phyloP scores from a whole-genome alignment of 2,797 vertebrate species.

The Centropyge bicolor region DNA sequence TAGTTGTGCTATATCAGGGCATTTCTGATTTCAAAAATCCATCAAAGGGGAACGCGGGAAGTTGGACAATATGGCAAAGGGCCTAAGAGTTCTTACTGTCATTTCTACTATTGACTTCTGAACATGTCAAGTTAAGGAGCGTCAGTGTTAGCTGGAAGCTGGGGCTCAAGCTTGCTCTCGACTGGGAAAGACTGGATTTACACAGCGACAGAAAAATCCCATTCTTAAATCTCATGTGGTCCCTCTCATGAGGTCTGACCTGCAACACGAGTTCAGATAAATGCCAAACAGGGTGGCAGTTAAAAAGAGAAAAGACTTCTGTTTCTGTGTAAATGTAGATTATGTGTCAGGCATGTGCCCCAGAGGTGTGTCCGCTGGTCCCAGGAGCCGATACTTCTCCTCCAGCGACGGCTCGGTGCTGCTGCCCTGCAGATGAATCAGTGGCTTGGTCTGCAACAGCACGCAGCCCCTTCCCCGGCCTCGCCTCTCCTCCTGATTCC shows the following conservation, averaged over 20 bases:
- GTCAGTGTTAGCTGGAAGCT: constrained; percentile 63
- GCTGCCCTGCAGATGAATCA: constrained; percentile 88
- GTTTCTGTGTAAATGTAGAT: constrained; percentile 64
- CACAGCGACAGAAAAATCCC: constrained; percentile 59
- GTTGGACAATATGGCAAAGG: constrained; percentile 62
- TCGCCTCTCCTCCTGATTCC: constrained; percentile 89
- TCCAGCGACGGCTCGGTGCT: constrained; percentile 78
- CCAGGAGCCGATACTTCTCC: constrained; percentile 89
- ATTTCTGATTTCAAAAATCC: constrained; percentile 58
- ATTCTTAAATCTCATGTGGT: constrained; percentile 34
- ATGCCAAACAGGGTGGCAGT: constrained; percentile 58
- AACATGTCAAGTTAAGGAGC: constrained; percentile 50
- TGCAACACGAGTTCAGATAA: constrained; percentile 51
- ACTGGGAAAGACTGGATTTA: constrained; percentile 56
- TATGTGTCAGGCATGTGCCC: constrained; percentile 89
- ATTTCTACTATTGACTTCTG: constrained; percentile 48
- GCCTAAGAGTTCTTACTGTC: constrained; percentile 39
- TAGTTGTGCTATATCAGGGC: constrained; percentile 84
- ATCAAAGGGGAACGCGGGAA: constrained; percentile 46
- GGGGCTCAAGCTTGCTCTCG: constrained; percentile 62
- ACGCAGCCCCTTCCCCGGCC: constrained; percentile 73
- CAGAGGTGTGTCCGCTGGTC: constrained; percentile 85
- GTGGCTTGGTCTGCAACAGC: constrained; percentile 90
- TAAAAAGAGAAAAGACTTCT: constrained; percentile 47
- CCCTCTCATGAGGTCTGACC: constrained; percentile 44